These are phyloP conservation scores for Colaptes auratus DNA, from an alignment of 2,113 vertebrate genomes.

Conservation along the genomic window DNA sequence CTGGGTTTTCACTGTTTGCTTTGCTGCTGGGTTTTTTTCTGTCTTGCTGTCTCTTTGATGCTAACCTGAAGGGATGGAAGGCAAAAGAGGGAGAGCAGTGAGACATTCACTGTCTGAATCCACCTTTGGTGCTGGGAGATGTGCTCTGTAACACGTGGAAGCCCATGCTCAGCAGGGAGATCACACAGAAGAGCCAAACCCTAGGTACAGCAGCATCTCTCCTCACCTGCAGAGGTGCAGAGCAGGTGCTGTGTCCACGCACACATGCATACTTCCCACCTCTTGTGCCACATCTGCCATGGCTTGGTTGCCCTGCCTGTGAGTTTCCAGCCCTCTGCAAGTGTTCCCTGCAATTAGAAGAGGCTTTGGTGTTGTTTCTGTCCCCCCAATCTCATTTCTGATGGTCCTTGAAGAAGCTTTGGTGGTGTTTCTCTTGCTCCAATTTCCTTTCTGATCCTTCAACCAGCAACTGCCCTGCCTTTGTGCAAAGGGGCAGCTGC, in stretches of 20 bases:
- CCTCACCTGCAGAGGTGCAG: not conserved
- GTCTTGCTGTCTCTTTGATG: not conserved
- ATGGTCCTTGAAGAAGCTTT: not conserved
- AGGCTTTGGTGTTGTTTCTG: not conserved
- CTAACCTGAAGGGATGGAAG: not conserved
- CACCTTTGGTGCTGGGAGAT: not conserved
- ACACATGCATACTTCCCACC: not conserved
- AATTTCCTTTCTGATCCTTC: not conserved
- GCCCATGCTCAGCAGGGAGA: not conserved
- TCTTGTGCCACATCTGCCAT: rapidly evolving
- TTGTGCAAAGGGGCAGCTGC: not conserved
- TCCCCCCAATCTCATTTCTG: not conserved
- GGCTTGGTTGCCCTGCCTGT: not conserved
- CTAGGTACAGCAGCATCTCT: not conserved
- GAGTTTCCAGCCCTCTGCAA: not conserved
- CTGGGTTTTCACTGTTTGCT: not conserved
- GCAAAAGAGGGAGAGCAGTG: not conserved
- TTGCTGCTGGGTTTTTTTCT: not conserved
- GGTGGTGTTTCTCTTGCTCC: not conserved
- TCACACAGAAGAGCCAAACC: no score
- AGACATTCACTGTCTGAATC: not conserved
- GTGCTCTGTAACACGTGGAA: not conserved
- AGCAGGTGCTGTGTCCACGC: not conserved
- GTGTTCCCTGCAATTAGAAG: not conserved
- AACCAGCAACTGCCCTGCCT: not conserved